A percentile compares a stretch with the other conserved stretches of the same genome.
These are phyloP conservation scores for Pterostichus niger DNA, from an alignment of 2,888 invertebrate genomes.

Conservation along the genomic window DNA sequence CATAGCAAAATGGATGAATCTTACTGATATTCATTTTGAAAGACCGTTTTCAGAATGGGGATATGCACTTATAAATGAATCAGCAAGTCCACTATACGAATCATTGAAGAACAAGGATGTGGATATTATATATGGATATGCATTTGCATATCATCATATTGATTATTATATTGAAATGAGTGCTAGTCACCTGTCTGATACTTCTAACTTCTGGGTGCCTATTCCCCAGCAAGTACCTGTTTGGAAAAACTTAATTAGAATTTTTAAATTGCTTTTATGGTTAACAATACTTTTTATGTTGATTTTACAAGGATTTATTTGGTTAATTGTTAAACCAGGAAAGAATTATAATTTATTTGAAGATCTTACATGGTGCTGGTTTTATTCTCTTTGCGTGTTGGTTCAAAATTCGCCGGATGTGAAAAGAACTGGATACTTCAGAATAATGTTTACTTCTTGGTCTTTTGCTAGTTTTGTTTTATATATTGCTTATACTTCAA, in stretches of 20 bases:
- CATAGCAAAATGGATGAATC: constrained; percentile 41
- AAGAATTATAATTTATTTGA: neutral
- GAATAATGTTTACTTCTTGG: constrained; percentile 5
- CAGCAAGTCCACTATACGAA: neutral
- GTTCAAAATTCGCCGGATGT: neutral
- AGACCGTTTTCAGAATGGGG: neutral
- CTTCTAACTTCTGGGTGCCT: constrained; percentile 25
- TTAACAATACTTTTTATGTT: neutral
- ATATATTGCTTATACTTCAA: constrained; percentile 26
- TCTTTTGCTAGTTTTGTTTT: constrained; percentile 3
- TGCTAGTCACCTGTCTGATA: constrained; percentile 10
- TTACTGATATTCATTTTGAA: constrained; percentile 2
- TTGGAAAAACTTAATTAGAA: constrained; percentile 28
- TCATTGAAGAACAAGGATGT: neutral
- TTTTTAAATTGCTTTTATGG: constrained; percentile 26
- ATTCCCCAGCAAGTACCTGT: neutral
- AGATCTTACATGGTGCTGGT: constrained; percentile 2
- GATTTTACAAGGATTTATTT: neutral
- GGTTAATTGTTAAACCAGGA: neutral
- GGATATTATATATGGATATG: constrained; percentile 21
- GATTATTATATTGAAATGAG: constrained; percentile 13
- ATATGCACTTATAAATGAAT: neutral
- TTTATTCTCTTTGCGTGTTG: constrained; percentile 1
- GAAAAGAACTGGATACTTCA: constrained; percentile 14
- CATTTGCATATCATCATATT: neutral